These are phyloP conservation scores for Aramus guarauna DNA, from an alignment of 2,113 vertebrate genomes.

Conservation along the genomic window DNA sequence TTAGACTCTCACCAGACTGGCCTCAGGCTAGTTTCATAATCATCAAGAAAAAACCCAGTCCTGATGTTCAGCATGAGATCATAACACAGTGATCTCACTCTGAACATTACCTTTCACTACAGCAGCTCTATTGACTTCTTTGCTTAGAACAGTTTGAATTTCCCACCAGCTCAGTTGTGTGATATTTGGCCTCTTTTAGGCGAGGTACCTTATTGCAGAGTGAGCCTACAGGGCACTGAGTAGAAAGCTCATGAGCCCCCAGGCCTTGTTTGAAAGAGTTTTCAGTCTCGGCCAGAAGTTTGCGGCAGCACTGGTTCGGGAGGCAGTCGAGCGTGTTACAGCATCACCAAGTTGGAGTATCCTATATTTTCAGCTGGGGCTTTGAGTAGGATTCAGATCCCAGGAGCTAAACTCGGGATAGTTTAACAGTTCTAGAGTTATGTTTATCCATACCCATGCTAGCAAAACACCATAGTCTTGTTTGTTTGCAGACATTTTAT, in stretches of 20 bases:
- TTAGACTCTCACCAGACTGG: conserved; percentile 41
- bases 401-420: neutral
- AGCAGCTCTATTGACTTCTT: conserved; percentile 35
- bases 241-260: conserved; percentile 34
- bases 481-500: neutral
- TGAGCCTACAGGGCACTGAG: conserved; percentile 39
- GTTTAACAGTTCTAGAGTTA: neutral
- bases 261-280: conserved; percentile 40
- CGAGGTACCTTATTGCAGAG: neutral
- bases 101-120: conserved; percentile 42
- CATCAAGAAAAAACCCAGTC: neutral
- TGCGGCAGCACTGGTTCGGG: neutral
- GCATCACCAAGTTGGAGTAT: neutral
- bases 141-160: conserved; percentile 54
- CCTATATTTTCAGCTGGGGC: neutral
- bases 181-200: conserved; percentile 55
- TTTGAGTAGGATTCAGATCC: neutral
- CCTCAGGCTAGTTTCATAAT: conserved; percentile 66
- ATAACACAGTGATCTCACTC: conserved; percentile 55
- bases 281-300: conserved; percentile 47
- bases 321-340: neutral
- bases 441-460: neutral
- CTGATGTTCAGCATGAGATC: conserved; percentile 65
- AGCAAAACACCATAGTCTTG: neutral
- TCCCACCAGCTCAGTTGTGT: conserved; percentile 49